Evolutionary conservation across 2,888 invertebrate genomes (phyloP).

Genomic region (Gortyna flavago): DNA sequence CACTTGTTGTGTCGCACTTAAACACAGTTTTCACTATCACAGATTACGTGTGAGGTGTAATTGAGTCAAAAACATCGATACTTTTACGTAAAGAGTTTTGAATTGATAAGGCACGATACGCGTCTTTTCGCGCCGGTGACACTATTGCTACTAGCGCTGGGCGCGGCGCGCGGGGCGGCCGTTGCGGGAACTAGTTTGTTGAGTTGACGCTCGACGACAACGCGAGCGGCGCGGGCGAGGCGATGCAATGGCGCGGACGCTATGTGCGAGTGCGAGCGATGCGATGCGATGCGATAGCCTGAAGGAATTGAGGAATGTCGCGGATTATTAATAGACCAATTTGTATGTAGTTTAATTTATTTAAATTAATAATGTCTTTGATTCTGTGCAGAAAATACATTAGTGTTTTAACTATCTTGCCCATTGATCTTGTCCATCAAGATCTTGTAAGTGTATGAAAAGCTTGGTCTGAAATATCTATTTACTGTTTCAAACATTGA

Average conservation of each 20-base stretch:
- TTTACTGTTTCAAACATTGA: not conserved
- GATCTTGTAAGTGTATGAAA: not conserved
- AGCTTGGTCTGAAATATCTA: not conserved
- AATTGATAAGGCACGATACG: conserved; percentile 60
- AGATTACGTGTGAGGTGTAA: conserved; percentile 64
- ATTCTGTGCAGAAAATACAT: not conserved
- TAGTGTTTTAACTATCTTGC: not conserved
- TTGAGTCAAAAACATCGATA: conserved; percentile 78
- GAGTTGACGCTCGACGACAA: conserved; percentile 7
- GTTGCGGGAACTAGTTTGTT: conserved; percentile 68
- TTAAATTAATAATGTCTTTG: not conserved
- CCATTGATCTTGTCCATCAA: not conserved
- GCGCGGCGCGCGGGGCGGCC: conserved; percentile 62
- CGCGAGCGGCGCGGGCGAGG: too few species aligned
- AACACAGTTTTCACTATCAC: conserved; percentile 81
- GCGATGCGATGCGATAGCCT: conserved; percentile 19
- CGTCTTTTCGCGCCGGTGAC: conserved; percentile 67
- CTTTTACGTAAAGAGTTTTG: conserved; percentile 83
- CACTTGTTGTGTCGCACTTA: conserved; percentile 76
- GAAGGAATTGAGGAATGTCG: not conserved
- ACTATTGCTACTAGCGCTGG: conserved; percentile 79
- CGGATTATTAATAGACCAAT: not conserved
- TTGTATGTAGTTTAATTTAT: not conserved
- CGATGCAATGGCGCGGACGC: conserved; percentile 7
- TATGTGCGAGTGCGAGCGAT: too few species aligned